Evolutionary conservation across 2,888 invertebrate genomes (phyloP).

Genomic region (Andrena camellia): DNA sequence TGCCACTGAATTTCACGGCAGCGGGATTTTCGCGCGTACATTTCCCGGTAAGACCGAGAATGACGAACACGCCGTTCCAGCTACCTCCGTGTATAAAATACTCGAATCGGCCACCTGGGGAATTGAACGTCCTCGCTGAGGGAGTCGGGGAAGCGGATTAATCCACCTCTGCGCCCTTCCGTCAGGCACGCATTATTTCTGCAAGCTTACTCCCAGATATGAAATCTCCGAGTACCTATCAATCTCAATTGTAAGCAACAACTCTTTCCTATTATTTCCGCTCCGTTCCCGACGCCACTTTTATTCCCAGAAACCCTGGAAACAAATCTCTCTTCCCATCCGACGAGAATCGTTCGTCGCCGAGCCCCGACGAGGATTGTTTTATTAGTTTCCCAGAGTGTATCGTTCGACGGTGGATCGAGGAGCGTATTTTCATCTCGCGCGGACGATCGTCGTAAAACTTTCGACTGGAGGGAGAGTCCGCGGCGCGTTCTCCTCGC

Average conservation of each 20-base stretch:
- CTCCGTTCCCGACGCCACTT: not conserved
- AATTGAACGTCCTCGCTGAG: constrained; percentile 7
- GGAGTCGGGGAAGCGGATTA: constrained; percentile 15
- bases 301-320: not conserved
- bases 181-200: too few species aligned
- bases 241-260: not conserved
- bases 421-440: constrained; percentile 8
- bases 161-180: constrained; percentile 10
- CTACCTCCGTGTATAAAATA: constrained; percentile 13
- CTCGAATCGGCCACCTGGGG: constrained; percentile 23
- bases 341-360: not conserved
- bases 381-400: constrained; percentile 3
- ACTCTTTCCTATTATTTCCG: not conserved
- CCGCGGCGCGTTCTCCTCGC: not conserved
- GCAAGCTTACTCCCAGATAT: not conserved
- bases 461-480: not conserved
- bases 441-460: not conserved
- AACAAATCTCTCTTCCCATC: constrained; percentile 7
- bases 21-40: constrained; percentile 10
- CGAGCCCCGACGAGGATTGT: constrained; percentile 1
- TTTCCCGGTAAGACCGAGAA: not conserved
- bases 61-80: not conserved
- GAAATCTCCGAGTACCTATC: not conserved
- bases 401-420: not conserved
- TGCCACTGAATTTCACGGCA: constrained; percentile 14